These are phyloP conservation scores for Silurus aristotelis DNA, from an alignment of 2,797 vertebrate species.

Conservation along the genomic window DNA sequence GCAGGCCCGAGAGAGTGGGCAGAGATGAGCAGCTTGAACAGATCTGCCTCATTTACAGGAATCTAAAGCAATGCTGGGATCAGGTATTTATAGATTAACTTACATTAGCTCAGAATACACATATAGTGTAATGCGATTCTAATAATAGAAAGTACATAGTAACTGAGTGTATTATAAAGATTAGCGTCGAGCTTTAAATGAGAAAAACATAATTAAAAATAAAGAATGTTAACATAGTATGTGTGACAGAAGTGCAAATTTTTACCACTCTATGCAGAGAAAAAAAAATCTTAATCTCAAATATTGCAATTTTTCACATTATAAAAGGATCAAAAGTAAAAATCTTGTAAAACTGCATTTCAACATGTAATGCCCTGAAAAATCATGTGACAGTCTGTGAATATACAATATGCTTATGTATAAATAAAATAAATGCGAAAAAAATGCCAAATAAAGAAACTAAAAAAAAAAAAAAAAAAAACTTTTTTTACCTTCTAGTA, in stretches of 20 bases:
- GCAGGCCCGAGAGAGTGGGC: conserved; percentile 42
- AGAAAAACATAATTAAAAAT: neutral
- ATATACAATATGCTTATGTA: neutral
- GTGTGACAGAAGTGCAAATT: neutral
- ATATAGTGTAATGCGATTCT: neutral
- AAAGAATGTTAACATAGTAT: neutral
- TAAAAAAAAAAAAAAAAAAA: neutral
- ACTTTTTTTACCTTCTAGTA: too few relatives aligned
- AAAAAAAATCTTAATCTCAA: neutral
- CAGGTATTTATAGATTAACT: conserved; percentile 33
- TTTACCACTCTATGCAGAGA: too few relatives aligned
- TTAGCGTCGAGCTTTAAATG: neutral
- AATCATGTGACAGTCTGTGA: neutral
- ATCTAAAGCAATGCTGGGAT: conserved; percentile 30
- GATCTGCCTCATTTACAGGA: conserved; percentile 50
- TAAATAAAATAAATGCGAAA: neutral
- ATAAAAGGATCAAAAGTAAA: neutral
- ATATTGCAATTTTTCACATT: neutral
- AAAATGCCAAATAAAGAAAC: neutral
- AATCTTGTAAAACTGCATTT: neutral
- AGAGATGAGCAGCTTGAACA: conserved; percentile 43
- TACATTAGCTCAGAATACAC: neutral
- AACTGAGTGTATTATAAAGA: neutral
- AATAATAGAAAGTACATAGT: neutral
- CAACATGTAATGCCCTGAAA: neutral